A percentile compares a stretch with the other conserved stretches of the same genome.
phyloP scores from a whole-genome alignment of 2,888 invertebrate species.

The Eristalis intricaria region DNA sequence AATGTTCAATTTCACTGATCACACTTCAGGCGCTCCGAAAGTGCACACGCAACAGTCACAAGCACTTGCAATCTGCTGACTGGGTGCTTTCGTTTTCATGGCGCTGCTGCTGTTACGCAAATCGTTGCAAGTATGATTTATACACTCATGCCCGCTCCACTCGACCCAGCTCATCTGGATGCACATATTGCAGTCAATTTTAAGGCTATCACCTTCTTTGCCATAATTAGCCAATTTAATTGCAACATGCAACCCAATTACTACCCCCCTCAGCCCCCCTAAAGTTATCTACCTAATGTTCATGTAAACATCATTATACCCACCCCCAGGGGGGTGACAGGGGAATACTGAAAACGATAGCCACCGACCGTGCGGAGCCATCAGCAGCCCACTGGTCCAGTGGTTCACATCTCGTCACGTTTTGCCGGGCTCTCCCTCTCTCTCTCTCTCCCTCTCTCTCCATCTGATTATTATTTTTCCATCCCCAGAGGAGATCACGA shows the following conservation, averaged over 20 bases:
- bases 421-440: constrained; percentile 15
- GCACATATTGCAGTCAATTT: constrained; percentile 7
- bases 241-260: constrained; percentile 52
- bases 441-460: background rate
- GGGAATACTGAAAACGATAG: constrained; percentile 22
- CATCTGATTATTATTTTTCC: constrained; percentile 55
- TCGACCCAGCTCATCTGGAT: constrained; percentile 10
- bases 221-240: constrained; percentile 61
- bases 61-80: background rate
- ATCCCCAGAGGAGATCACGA: constrained; percentile 49
- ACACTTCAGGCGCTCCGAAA: background rate
- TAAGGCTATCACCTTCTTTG: constrained; percentile 14
- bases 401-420: background rate
- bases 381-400: background rate
- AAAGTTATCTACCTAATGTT: constrained; percentile 47
- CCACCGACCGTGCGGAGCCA: background rate
- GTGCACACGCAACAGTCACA: background rate
- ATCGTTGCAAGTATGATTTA: background rate
- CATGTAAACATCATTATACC: constrained; percentile 52
- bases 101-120: background rate
- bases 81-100: background rate
- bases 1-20: background rate
- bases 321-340: background rate
- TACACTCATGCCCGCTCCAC: background rate
- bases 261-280: background rate